Percentiles rank a stretch among this genome's conserved stretches.
phyloP scores from a whole-genome alignment of 2,888 invertebrate genomes.

The Andrena minutula region DNA sequence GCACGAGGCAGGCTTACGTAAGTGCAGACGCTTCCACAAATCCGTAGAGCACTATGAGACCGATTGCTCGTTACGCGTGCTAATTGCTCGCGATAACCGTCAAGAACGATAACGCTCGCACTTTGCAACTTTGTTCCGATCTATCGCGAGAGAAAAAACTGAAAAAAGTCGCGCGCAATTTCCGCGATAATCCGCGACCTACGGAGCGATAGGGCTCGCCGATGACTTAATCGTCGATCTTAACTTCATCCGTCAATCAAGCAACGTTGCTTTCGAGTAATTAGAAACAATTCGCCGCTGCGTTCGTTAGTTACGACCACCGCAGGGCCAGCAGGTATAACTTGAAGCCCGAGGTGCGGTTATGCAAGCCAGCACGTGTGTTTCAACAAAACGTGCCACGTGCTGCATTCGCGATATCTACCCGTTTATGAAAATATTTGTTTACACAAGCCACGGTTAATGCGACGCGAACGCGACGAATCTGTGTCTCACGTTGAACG shows the following conservation, averaged over 20 bases:
- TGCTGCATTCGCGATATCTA: constrained; percentile 51
- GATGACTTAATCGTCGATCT: constrained; percentile 19
- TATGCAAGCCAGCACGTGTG: constrained; percentile 73
- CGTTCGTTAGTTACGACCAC: neutral
- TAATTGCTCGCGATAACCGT: constrained; percentile 33
- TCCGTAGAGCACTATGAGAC: constrained; percentile 10
- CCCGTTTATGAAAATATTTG: constrained; percentile 22
- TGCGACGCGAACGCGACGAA: constrained; percentile 18
- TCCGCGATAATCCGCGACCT: constrained; percentile 15
- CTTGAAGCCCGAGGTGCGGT: constrained; percentile 44
- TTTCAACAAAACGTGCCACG: constrained; percentile 68
- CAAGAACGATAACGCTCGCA: constrained; percentile 18
- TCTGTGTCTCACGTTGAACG: neutral
- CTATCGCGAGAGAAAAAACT: neutral
- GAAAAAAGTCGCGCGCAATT: neutral
- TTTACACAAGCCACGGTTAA: constrained; percentile 43
- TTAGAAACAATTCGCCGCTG: constrained; percentile 14
- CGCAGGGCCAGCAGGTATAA: constrained; percentile 16
- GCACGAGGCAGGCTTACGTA: constrained; percentile 34
- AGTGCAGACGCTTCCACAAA: constrained; percentile 39
- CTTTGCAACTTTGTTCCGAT: constrained; percentile 30
- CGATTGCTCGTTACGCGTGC: constrained; percentile 20
- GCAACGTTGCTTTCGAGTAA: neutral
- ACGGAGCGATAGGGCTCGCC: neutral
- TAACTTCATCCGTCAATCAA: neutral